A percentile compares a stretch with the other conserved stretches of the same genome.
These are phyloP conservation scores for Tridacna gigas DNA, from an alignment of 2,888 invertebrate species.

Conservation along the genomic window DNA sequence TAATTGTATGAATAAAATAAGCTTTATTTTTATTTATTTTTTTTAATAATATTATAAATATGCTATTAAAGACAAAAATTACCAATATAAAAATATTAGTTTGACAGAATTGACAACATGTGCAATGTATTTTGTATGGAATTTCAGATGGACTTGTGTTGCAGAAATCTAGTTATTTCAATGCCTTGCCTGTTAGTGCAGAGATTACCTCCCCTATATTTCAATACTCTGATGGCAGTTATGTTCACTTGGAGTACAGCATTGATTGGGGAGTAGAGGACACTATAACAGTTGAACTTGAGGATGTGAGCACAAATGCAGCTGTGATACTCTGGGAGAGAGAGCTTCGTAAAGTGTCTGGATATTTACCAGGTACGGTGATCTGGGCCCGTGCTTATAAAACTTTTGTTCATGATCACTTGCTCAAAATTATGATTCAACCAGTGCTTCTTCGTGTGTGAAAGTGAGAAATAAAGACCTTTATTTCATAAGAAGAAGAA, in stretches of 20 bases:
- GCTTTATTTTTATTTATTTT: no score
- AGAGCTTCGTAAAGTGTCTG: neutral
- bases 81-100: no score
- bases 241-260: conserved; percentile 9
- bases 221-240: conserved; percentile 12
- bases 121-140: neutral
- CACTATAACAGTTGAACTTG: neutral
- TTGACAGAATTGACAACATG: neutral
- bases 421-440: no score
- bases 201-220: neutral
- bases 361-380: neutral
- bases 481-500: no score
- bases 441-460: no score
- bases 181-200: neutral
- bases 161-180: neutral
- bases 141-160: conserved; percentile 1
- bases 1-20: no score
- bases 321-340: neutral
- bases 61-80: no score
- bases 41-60: no score
- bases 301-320: neutral
- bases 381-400: no score
- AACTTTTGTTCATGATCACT: no score
- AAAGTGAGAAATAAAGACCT: no score
- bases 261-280: neutral